These are phyloP conservation scores for Macrosteles quadrilineatus DNA, from an alignment of 1,140 invertebrate genomes.

Conservation along the genomic window DNA sequence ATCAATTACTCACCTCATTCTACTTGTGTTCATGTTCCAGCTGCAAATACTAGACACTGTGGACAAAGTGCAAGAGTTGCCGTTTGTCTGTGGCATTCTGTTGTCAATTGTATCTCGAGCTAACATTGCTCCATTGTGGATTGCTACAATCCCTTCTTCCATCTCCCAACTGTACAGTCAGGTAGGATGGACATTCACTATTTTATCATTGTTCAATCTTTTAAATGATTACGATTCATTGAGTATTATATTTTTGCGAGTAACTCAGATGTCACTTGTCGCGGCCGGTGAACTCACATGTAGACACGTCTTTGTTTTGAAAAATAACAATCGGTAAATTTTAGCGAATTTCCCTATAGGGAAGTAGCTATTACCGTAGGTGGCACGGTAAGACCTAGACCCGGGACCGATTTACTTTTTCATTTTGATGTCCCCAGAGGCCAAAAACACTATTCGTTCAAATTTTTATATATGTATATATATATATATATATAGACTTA, in stretches of 20 bases:
- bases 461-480: too few species aligned
- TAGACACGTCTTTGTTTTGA: background rate
- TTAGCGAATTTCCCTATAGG: too few species aligned
- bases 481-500: too few species aligned
- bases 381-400: too few species aligned
- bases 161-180: background rate
- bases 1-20: too few species aligned
- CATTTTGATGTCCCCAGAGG: too few species aligned
- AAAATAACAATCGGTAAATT: background rate
- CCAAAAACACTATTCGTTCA: too few species aligned
- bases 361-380: too few species aligned
- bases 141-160: background rate
- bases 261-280: too few species aligned
- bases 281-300: too few species aligned
- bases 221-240: background rate
- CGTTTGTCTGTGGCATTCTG: background rate
- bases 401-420: too few species aligned
- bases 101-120: background rate
- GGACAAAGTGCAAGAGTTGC: slow-evolving; percentile 14
- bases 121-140: background rate
- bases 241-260: background rate
- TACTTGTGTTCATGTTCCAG: background rate
- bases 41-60: slow-evolving; percentile 3
- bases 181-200: background rate
- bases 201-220: background rate